These are phyloP conservation scores for Takifugu ocellatus DNA, from an alignment of 2,797 vertebrate species.

Conservation along the genomic window DNA sequence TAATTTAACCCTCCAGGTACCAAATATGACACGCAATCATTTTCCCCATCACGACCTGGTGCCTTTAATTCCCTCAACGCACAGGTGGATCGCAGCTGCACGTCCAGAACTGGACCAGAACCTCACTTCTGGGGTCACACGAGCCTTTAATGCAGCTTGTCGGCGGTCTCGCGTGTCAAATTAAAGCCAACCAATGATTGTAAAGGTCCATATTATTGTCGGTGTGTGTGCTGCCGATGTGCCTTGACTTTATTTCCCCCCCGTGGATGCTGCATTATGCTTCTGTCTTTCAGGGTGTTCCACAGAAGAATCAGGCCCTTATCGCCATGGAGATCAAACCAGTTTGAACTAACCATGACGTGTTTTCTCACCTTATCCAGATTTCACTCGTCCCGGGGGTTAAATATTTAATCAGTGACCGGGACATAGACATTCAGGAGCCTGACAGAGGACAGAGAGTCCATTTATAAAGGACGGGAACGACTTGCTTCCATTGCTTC, in stretches of 20 bases:
- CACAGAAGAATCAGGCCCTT: no score
- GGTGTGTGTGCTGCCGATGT: slow-evolving; percentile 51
- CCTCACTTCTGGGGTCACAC: no score
- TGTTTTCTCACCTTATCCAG: slow-evolving; percentile 2
- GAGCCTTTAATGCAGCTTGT: no score
- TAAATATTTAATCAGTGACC: not conserved
- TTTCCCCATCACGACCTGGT: not conserved
- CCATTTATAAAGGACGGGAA: no score
- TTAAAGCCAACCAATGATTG: not conserved
- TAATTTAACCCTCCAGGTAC: not conserved
- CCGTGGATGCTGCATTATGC: no score
- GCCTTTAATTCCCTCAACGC: not conserved
- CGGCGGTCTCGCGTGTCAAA: not conserved
- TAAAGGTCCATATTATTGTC: no score
- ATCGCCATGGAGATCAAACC: not conserved
- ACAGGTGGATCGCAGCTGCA: no score
- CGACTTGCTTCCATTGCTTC: no score
- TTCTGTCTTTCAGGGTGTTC: no score
- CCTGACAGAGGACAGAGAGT: no score
- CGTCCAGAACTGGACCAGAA: no score
- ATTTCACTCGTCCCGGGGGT: not conserved
- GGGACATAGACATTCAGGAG: no score
- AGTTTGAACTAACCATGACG: not conserved
- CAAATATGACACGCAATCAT: not conserved
- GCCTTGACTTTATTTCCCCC: slow-evolving; percentile 59